phyloP scores from a whole-genome alignment of 2,888 invertebrate species.

The Cosmia pyralina region DNA sequence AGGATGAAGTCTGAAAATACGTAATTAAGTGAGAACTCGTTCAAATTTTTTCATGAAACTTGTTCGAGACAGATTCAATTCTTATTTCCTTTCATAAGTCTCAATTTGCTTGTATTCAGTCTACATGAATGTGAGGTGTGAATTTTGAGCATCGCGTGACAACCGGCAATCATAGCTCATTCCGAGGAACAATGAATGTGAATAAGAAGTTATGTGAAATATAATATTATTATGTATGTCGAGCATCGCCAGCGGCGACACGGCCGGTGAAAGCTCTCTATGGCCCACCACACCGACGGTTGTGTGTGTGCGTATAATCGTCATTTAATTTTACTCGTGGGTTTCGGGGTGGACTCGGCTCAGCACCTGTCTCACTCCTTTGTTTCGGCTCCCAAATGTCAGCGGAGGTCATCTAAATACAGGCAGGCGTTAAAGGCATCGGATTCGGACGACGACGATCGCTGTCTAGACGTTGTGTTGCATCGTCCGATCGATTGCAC shows the following conservation, averaged over 20 bases:
- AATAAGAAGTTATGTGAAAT: conserved; percentile 70
- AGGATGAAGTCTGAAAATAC: conserved; percentile 13
- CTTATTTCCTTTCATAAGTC: not conserved
- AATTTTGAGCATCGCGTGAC: conserved; percentile 80
- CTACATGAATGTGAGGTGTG: conserved; percentile 43
- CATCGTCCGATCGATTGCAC: conserved; percentile 89
- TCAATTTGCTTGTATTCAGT: conserved; percentile 18
- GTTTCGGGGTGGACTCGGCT: conserved; percentile 79
- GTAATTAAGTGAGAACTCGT: conserved; percentile 1
- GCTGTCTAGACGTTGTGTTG: conserved; percentile 89
- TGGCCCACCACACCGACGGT: conserved; percentile 68
- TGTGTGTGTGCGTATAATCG: conserved; percentile 77
- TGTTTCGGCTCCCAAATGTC: conserved; percentile 89
- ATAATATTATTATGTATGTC: conserved; percentile 76
- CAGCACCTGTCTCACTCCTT: conserved; percentile 88
- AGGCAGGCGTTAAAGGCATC: conserved; percentile 85
- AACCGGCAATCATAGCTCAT: conserved; percentile 68
- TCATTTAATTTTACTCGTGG: conserved; percentile 85
- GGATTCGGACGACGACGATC: conserved; percentile 85
- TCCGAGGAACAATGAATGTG: conserved; percentile 73
- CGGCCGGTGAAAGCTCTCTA: conserved; percentile 85
- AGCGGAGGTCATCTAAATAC: conserved; percentile 89
- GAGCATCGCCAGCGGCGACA: conserved; percentile 74
- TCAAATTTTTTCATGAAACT: conserved; percentile 13
- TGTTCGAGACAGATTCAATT: not conserved